Conservation (phyloP, 2,113 vertebrate species). For the Gambusia affinis region DNA sequence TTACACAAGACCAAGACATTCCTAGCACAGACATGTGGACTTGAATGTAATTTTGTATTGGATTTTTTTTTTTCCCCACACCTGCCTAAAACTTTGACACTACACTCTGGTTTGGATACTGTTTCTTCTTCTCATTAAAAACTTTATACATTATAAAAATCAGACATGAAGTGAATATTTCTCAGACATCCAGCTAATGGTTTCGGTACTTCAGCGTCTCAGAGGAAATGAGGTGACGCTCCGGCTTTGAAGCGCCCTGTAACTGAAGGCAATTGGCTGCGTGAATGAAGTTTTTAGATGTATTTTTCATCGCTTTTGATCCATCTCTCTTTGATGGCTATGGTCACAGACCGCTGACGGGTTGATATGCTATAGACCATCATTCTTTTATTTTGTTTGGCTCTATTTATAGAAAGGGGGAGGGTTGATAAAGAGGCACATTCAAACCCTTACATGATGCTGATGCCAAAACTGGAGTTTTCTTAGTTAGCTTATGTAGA, state of each 20-base stretch:
- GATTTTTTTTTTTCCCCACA: too few relatives aligned
- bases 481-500: too few relatives aligned
- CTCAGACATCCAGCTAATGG: neutral
- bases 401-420: slow-evolving; percentile 1
- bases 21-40: too few relatives aligned
- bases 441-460: neutral
- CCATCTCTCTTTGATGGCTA: slow-evolving; percentile 34
- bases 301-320: slow-evolving; percentile 40
- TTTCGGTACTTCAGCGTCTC: slow-evolving; percentile 18
- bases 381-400: slow-evolving; percentile 29
- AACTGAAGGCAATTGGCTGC: slow-evolving; percentile 13
- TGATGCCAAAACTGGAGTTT: neutral
- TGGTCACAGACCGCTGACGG: slow-evolving; percentile 30
- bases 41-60: too few relatives aligned
- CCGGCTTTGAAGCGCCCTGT: slow-evolving; percentile 27
- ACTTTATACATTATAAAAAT: neutral
- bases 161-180: neutral
- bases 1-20: too few relatives aligned
- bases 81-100: too few relatives aligned
- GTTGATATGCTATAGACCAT: slow-evolving; percentile 13
- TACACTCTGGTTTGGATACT: too few relatives aligned
- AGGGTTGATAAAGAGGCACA: neutral
- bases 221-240: slow-evolving; percentile 8
- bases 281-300: slow-evolving; percentile 23
- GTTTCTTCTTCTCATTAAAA: too few relatives aligned